A percentile compares a stretch with the other conserved stretches of the same genome.
phyloP scores from a whole-genome alignment of 30 jellyfish, hydroid and myxozoan species.

The Pelagia noctiluca region DNA sequence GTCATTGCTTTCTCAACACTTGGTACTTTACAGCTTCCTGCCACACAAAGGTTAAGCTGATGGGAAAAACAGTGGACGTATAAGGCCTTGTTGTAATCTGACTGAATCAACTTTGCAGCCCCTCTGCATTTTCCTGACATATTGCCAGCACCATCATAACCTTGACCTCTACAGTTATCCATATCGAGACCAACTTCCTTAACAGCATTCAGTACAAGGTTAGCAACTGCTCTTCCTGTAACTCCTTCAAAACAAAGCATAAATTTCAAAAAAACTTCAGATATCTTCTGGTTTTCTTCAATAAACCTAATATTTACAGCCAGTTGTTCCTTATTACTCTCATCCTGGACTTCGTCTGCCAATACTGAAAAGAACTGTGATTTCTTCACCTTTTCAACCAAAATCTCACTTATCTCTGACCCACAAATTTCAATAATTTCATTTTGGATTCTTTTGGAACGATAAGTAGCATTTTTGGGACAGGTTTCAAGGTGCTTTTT shows the following conservation, averaged over 20 bases:
- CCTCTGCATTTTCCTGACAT: no score
- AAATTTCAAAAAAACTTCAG: constrained; percentile 32
- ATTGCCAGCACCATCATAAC: no score
- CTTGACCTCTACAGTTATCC: no score
- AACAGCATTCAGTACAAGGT: constrained; percentile 25
- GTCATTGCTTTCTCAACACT: constrained; percentile 8
- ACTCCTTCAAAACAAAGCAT: constrained; percentile 35
- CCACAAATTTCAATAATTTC: constrained; percentile 38
- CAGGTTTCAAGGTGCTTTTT: no score
- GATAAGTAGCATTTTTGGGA: constrained; percentile 12
- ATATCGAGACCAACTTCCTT: constrained; percentile 42
- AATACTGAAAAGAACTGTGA: not conserved
- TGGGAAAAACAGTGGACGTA: constrained; percentile 1
- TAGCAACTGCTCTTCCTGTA: constrained; percentile 21
- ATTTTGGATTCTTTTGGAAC: constrained; percentile 33
- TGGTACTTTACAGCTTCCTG: constrained; percentile 18
- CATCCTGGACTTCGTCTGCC: constrained; percentile 24
- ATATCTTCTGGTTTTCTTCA: constrained; percentile 24
- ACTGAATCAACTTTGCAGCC: no score
- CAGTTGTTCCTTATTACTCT: no score
- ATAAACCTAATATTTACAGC: constrained; percentile 34
- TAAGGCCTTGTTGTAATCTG: no score
- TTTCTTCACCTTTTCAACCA: not conserved
- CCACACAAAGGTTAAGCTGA: constrained; percentile 20
- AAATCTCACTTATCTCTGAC: constrained; percentile 26